A percentile compares a stretch with the other conserved stretches of the same genome.
These are phyloP conservation scores for Neomonachus schauinslandi DNA, from an alignment of 2,113 vertebrate species.

Conservation along the genomic window DNA sequence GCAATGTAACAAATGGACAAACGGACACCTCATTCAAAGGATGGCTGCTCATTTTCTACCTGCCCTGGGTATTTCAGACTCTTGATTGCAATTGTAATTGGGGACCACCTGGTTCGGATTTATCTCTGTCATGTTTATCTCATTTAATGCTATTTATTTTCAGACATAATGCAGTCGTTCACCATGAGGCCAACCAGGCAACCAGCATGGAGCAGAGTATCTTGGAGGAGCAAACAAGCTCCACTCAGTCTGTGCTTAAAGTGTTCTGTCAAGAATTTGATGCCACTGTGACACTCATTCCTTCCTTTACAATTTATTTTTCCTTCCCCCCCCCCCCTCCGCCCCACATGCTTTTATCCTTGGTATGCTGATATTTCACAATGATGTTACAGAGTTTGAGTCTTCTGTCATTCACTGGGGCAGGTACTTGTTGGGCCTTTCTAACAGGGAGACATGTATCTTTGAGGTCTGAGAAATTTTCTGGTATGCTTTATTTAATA, in stretches of 20 bases:
- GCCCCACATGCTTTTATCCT: not conserved
- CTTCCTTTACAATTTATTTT: not conserved
- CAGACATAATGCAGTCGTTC: not conserved
- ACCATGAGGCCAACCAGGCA: not conserved
- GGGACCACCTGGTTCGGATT: not conserved
- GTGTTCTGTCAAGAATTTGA: not conserved
- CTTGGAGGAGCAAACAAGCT: not conserved
- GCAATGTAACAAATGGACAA: not conserved
- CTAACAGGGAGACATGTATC: not conserved
- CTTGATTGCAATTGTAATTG: not conserved
- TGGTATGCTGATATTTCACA: not conserved
- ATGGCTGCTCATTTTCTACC: not conserved
- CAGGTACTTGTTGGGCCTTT: not conserved
- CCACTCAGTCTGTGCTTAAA: not conserved
- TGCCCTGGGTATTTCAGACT: not conserved
- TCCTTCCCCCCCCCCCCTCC: too few species aligned
- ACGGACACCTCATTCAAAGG: not conserved
- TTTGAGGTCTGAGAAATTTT: not conserved
- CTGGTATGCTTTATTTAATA: not conserved
- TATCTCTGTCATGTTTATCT: not conserved
- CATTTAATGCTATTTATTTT: not conserved
- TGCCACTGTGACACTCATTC: not conserved
- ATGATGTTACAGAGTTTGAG: not conserved
- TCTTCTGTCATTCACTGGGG: not conserved
- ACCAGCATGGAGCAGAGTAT: not conserved